Percentiles rank a stretch among this genome's conserved stretches.
Evolutionary conservation across 2,797 vertebrate genomes (phyloP).

Genomic region (Crenuchus spilurus): DNA sequence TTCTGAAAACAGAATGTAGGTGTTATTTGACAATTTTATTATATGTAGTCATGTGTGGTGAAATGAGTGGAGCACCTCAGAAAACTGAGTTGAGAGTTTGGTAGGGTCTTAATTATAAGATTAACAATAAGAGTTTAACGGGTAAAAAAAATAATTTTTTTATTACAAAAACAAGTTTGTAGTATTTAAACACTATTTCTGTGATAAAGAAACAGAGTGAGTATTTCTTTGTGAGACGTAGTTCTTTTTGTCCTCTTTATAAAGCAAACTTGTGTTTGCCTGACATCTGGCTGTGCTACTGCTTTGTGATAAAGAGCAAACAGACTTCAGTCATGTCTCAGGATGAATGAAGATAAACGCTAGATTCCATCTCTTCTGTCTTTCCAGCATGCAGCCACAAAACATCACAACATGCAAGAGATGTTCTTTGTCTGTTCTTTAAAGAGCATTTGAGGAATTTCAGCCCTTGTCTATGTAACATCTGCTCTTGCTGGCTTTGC

Average conservation of each 20-base stretch:
- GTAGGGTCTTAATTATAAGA: too few relatives aligned
- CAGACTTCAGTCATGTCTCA: constrained; percentile 60
- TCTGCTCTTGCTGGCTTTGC: constrained; percentile 14
- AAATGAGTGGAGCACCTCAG: too few relatives aligned
- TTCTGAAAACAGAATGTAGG: too few relatives aligned
- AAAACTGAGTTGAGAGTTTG: too few relatives aligned
- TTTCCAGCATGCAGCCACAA: constrained; percentile 26
- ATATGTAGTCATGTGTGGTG: too few relatives aligned
- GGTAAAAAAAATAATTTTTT: too few relatives aligned
- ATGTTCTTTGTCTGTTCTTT: constrained; percentile 33
- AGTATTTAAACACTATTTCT: too few relatives aligned
- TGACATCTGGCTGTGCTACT: constrained; percentile 48
- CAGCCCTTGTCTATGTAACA: background rate
- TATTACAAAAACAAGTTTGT: too few relatives aligned
- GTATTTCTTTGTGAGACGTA: background rate
- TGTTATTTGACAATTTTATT: too few relatives aligned
- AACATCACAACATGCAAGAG: constrained; percentile 62
- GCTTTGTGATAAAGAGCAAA: constrained; percentile 43
- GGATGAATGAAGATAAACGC: constrained; percentile 51
- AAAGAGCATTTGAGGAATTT: constrained; percentile 22
- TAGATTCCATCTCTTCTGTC: constrained; percentile 52
- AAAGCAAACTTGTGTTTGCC: constrained; percentile 60
- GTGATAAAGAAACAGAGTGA: background rate
- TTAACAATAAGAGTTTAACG: too few relatives aligned
- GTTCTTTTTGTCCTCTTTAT: constrained; percentile 51